Conservation (phyloP, 2,888 invertebrate species). For the Zhengitettix transpicula region DNA sequence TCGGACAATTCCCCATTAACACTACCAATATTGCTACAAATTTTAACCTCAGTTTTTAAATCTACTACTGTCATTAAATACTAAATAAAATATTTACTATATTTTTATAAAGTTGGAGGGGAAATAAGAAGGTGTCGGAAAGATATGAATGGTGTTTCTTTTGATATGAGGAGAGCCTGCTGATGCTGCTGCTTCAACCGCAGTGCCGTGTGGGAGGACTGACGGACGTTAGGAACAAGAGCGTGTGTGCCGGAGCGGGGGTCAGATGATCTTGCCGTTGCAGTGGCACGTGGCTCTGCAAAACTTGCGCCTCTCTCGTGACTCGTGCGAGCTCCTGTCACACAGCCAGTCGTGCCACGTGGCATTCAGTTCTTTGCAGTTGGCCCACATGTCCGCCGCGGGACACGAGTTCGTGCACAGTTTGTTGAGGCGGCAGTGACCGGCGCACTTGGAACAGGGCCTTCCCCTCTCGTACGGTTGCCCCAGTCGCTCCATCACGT, state of each 20-base stretch:
- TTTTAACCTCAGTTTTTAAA: no score
- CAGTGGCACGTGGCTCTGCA: slow-evolving; percentile 64
- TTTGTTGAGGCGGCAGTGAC: slow-evolving; percentile 40
- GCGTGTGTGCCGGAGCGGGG: neutral
- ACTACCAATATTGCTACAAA: no score
- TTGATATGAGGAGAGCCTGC: no score
- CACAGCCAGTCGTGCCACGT: slow-evolving; percentile 45
- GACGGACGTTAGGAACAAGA: no score
- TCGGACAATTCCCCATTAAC: no score
- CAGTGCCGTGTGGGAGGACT: no score
- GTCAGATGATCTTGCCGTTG: slow-evolving; percentile 31
- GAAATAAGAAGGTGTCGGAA: no score
- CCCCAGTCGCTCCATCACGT: slow-evolving; percentile 40
- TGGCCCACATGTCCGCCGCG: slow-evolving; percentile 50
- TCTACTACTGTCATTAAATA: no score
- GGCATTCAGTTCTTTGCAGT: slow-evolving; percentile 46
- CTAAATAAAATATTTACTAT: no score
- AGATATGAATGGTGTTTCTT: no score
- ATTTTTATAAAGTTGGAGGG: no score
- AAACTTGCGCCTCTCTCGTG: slow-evolving; percentile 31
- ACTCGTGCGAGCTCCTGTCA: slow-evolving; percentile 32
- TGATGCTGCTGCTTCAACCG: no score
- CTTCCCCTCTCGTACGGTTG: slow-evolving; percentile 46
- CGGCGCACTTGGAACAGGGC: slow-evolving; percentile 47
- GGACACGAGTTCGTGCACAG: slow-evolving; percentile 61